Evolutionary conservation across 2,113 vertebrate genomes (phyloP), one percentile per base, ranked within the genome.

Genomic region (Halcyon senegalensis): DNA sequence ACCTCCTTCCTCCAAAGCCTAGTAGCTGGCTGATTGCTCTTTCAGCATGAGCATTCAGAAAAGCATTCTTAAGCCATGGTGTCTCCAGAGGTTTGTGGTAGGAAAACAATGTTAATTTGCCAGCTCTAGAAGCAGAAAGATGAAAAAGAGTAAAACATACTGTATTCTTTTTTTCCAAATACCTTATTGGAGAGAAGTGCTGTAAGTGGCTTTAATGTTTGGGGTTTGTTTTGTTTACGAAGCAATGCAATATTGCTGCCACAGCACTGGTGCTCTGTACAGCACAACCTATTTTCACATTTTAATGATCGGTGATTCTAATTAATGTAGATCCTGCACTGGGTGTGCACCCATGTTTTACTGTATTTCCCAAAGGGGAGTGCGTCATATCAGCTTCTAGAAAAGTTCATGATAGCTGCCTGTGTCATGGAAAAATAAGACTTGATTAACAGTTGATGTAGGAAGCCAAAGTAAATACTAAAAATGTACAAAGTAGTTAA

Each of bases 401-500:
- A 84, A 67, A 86, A 70, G 67, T 78, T 80, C 14, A 39, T 69
- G 67, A 31, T 33, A 94, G 87, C 56, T 60, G 59, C 56, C 51
- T 62, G 43, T 84, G 75, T 82, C 76, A 88, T 56, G 85, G 90
- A 94, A 95, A 95, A 86, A 35, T 60, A 77, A 35, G 31, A 51
- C 13, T 76, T 89, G 70, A 35, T 89, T 95, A 86, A 53, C 39
- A 89, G 37, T 72, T 80, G 60, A 23, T 35, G 27, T 62, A 79
- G 59, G 73, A 90, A 91, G 91, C 76, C 76, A 93, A 95, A 87
- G 64, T 77, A 84, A 95, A 94, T 60, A 95, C 9, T 37, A 50
- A 58, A 78, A 93, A 82, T 11, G 44, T 73, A 31, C 68, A 46
- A 93, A 73, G 55, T 56, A 70, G n/a, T 48, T 74, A 64, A 80